phyloP scores from a whole-genome alignment of 2,113 vertebrate genomes.

The Gymnorhina tibicen region DNA sequence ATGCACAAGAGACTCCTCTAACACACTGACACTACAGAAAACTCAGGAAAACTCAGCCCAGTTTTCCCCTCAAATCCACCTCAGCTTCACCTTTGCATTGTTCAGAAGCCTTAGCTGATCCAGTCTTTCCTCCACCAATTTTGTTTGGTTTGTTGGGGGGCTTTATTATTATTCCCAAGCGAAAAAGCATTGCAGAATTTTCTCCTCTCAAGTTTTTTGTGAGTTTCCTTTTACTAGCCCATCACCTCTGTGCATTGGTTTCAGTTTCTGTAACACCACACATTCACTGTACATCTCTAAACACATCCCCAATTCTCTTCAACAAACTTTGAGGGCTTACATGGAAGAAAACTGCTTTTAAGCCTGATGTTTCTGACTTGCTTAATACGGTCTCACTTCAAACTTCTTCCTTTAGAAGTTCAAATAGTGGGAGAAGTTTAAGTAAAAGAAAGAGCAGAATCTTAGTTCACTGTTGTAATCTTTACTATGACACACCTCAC shows the following conservation, averaged over 20 bases:
- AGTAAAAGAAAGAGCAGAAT: neutral
- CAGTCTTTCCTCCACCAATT: neutral
- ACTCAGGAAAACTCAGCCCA: neutral
- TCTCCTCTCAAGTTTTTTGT: neutral
- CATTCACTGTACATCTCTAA: neutral
- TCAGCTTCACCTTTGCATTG: neutral
- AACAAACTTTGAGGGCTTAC: neutral
- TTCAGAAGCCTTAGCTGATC: neutral
- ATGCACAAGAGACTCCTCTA: neutral
- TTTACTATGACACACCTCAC: neutral
- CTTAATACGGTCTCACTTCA: neutral
- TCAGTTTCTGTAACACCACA: neutral
- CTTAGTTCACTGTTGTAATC: neutral
- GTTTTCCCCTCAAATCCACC: neutral
- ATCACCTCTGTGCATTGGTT: neutral
- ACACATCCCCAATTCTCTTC: neutral
- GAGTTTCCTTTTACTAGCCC: neutral
- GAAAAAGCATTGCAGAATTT: neutral
- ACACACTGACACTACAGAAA: neutral
- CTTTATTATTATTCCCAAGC: neutral
- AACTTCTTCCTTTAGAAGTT: neutral
- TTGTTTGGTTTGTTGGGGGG: neutral
- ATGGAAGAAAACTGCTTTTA: neutral
- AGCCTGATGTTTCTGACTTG: neutral
- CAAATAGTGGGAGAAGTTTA: neutral